Evolutionary conservation across 2,888 invertebrate genomes (phyloP), one percentile per base, ranked within the genome.

Genomic region (Aspidapion aeneum): DNA sequence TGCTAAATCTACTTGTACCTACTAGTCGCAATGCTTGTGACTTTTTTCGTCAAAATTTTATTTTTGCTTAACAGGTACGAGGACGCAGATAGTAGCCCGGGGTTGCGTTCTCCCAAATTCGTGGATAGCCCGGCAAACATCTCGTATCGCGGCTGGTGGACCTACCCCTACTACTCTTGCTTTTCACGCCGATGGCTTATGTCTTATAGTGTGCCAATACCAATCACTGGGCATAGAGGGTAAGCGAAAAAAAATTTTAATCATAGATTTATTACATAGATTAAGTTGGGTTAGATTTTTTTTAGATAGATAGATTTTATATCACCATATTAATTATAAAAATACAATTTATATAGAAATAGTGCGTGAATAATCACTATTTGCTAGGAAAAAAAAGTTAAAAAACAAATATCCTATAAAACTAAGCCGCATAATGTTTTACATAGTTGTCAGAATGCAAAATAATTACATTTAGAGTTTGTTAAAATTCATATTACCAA

Each of bases 81-180:
- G 66, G 87, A 87, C 70, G 86, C 87, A 1, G 84, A 84, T 69
- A 84, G 85, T 60, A 85, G 82, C 66, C 85, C 86, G 63, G 81
- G 83, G 18, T 80, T 88, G 52, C 82, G 87, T 57, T 88, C 88
- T n/a, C 85, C 87, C 18, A 89, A 88, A 77, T 89, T 89, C 78
- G 86, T 88, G 83, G 82, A 85, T 63, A 85, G 86, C 58, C 85
- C 86, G 17, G 83, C 84, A n/a, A 85, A 85, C 60, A 82, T 84
- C 63, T 85, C 86, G 65, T 85, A 85, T 66, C 83, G 86, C 73
- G 91, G 93, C 20, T 91, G 91, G 88, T 95, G 94, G 94, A 94
- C 94, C 18, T 89, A 86, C 73, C 94, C 95, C 0, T 95, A 94
- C 78, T 94, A 90, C 78, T 92, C 92, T 69, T 95, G 95, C 80